phyloP scores from a whole-genome alignment of 2,113 vertebrate genomes.

The Apeltes quadracus region DNA sequence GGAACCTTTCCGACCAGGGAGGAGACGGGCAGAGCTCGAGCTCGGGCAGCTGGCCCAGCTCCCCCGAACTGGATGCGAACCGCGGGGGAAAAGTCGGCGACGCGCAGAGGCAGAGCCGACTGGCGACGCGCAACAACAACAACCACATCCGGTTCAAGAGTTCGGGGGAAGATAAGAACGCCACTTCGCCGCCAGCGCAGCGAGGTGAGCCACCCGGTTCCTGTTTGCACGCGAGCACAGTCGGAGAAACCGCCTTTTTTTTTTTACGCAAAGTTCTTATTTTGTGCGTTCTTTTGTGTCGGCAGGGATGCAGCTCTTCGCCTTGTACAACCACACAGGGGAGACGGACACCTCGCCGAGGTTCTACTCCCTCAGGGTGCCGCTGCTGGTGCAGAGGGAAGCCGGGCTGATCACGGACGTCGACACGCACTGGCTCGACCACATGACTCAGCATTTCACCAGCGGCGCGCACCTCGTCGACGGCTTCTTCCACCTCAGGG shows the following conservation, averaged over 20 bases:
- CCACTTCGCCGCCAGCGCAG: slow-evolving; percentile 30
- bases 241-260: too few species aligned
- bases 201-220: slow-evolving; percentile 60
- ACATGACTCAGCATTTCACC: slow-evolving; percentile 97
- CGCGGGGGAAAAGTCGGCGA: slow-evolving; percentile 25
- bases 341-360: slow-evolving; percentile 77
- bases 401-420: slow-evolving; percentile 85
- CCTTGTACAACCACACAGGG: slow-evolving; percentile 91
- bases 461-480: slow-evolving; percentile 90
- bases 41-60: slow-evolving; percentile 56
- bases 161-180: slow-evolving; percentile 45
- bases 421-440: slow-evolving; percentile 93
- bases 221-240: neutral
- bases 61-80: slow-evolving; percentile 47
- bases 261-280: neutral
- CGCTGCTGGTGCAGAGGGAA: slow-evolving; percentile 87
- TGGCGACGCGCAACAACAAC: slow-evolving; percentile 67
- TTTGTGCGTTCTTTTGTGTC: neutral
- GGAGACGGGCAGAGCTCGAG: slow-evolving; percentile 41
- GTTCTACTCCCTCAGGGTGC: slow-evolving; percentile 91
- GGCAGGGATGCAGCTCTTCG: slow-evolving; percentile 88
- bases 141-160: slow-evolving; percentile 66
- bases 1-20: slow-evolving; percentile 17
- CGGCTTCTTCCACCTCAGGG: slow-evolving; percentile 87
- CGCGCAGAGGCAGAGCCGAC: slow-evolving; percentile 27